A percentile compares a stretch with the other conserved stretches of the same genome.
Evolutionary conservation across 2,888 invertebrate genomes (phyloP).

Genomic region (Hartigia nigra): DNA sequence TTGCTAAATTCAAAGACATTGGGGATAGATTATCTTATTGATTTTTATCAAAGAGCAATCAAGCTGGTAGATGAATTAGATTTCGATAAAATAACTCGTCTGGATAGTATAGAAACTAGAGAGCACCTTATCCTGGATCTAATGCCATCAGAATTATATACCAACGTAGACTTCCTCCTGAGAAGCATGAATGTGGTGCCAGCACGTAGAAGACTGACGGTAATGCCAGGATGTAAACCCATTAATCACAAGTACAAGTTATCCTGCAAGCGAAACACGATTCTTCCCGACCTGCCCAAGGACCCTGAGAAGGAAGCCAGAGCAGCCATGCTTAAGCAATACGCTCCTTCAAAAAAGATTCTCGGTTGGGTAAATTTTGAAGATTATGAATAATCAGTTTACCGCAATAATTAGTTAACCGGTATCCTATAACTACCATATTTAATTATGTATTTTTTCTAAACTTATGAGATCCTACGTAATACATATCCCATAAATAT

Average conservation of each 20-base stretch:
- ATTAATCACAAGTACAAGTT: slow-evolving; percentile 41
- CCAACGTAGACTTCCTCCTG: slow-evolving; percentile 64
- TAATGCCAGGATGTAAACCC: slow-evolving; percentile 67
- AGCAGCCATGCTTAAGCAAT: slow-evolving; percentile 36
- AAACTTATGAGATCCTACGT: neutral
- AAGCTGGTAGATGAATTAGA: slow-evolving; percentile 61
- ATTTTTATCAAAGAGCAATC: slow-evolving; percentile 56
- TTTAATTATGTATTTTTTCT: neutral
- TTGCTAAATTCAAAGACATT: slow-evolving; percentile 56
- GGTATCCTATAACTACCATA: neutral
- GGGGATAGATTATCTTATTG: slow-evolving; percentile 54
- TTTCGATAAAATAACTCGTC: slow-evolving; percentile 57
- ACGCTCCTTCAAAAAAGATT: slow-evolving; percentile 36
- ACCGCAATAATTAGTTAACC: neutral
- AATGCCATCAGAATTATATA: slow-evolving; percentile 64
- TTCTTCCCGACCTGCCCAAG: slow-evolving; percentile 35
- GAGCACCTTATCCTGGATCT: slow-evolving; percentile 64
- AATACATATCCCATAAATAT: neutral
- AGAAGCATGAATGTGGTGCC: slow-evolving; percentile 67
- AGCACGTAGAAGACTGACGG: slow-evolving; percentile 64
- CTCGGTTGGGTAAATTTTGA: slow-evolving; percentile 50
- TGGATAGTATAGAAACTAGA: slow-evolving; percentile 62
- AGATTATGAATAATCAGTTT: slow-evolving; percentile 38
- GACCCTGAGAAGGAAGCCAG: slow-evolving; percentile 40
- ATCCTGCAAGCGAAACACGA: slow-evolving; percentile 41